Conservation (phyloP, 1,140 invertebrate genomes). For the Cheumatopsyche charites region DNA sequence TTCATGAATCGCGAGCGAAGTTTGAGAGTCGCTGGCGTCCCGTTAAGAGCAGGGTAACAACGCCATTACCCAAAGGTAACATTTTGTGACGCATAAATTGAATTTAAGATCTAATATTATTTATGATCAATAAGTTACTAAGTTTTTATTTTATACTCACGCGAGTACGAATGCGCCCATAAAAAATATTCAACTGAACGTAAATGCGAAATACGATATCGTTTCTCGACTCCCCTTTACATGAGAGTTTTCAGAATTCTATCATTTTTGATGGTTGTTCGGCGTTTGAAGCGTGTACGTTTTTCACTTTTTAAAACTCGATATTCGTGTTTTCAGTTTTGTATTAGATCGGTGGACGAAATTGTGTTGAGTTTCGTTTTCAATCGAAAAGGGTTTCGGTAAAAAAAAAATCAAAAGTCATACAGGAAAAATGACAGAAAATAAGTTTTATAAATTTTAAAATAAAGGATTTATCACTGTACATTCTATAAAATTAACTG, state of each 20-base stretch:
- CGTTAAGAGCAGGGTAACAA: background rate
- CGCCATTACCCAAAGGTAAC: slow-evolving; percentile 40
- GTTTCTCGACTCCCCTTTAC: background rate
- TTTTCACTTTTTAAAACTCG: background rate
- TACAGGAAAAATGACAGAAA: no score
- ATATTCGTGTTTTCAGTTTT: background rate
- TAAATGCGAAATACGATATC: background rate
- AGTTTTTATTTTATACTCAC: slow-evolving; percentile 24
- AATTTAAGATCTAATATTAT: slow-evolving; percentile 41
- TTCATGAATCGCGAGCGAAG: no score
- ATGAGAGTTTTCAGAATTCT: background rate
- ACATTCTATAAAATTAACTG: no score
- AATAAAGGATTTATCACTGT: no score
- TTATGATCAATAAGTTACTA: slow-evolving; percentile 39
- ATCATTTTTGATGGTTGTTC: background rate
- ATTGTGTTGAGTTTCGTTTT: background rate
- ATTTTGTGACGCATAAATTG: slow-evolving; percentile 39
- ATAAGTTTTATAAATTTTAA: no score
- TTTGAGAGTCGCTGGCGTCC: slow-evolving; percentile 15
- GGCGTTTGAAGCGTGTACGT: background rate
- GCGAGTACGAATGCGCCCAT: no score
- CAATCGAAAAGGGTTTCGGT: no score
- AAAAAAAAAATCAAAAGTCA: no score
- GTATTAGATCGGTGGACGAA: no score
- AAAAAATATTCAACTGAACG: no score